Evolutionary conservation across 2,888 invertebrate species (phyloP).

Genomic region (Drosophila algonquin): DNA sequence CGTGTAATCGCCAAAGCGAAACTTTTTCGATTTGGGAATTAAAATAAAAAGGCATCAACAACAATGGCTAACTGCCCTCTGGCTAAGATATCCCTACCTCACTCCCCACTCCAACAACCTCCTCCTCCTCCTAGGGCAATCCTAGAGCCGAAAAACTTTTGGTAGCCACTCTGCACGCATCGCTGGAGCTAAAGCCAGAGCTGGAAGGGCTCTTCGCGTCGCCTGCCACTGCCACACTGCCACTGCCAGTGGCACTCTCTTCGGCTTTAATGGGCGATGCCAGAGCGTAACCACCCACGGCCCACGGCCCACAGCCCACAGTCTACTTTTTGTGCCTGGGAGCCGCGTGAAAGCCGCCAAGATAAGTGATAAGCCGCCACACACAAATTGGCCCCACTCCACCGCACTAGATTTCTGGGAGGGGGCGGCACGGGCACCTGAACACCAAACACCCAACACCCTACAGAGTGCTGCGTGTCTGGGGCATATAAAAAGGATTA

Average conservation of each 20-base stretch:
- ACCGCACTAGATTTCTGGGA: too few species aligned
- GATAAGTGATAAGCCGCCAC: constrained; percentile 75
- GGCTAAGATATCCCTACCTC: constrained; percentile 20
- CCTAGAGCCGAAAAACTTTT: constrained; percentile 45
- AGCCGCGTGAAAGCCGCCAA: constrained; percentile 35
- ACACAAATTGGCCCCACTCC: constrained; percentile 57
- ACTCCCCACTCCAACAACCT: neutral
- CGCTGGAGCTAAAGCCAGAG: constrained; percentile 49
- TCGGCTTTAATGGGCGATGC: constrained; percentile 62
- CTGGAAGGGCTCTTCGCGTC: too few species aligned
- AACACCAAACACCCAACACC: neutral
- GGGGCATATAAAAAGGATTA: constrained; percentile 43
- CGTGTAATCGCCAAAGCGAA: constrained; percentile 68
- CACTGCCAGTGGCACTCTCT: constrained; percentile 17
- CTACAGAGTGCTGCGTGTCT: constrained; percentile 29
- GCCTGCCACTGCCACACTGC: too few species aligned
- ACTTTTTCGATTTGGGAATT: constrained; percentile 80
- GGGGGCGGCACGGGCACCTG: constrained; percentile 8
- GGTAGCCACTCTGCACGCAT: constrained; percentile 60
- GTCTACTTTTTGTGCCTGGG: neutral
- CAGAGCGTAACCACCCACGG: constrained; percentile 47
- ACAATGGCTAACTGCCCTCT: constrained; percentile 37
- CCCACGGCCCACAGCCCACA: neutral
- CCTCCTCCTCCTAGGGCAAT: constrained; percentile 5
- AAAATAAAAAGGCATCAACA: constrained; percentile 63